These are phyloP conservation scores for Dreissena rostriformis DNA, from an alignment of 1,140 invertebrate genomes.

Conservation along the genomic window DNA sequence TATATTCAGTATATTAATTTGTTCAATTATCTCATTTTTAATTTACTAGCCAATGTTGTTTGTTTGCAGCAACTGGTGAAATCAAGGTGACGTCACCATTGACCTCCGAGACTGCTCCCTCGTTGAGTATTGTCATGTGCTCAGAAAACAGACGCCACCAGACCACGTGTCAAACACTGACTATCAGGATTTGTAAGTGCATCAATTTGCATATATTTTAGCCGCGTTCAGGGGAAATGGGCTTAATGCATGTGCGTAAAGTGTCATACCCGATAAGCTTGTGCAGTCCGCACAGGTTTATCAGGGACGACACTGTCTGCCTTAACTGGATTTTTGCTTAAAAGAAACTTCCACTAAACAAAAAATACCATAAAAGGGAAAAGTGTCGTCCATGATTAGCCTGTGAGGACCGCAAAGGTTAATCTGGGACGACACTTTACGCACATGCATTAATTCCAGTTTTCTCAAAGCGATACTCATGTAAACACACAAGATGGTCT, in stretches of 20 bases:
- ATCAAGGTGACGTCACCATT: background rate
- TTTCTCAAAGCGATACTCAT: too few species aligned
- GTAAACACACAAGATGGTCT: too few species aligned
- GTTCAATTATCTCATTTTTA: too few species aligned
- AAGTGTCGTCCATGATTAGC: too few species aligned
- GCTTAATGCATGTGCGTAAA: background rate
- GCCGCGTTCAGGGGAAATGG: background rate
- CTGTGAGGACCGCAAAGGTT: too few species aligned
- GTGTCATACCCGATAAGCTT: background rate
- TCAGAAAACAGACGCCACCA: background rate
- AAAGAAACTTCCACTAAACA: background rate
- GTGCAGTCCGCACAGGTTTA: background rate
- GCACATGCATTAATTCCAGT: too few species aligned
- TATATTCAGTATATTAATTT: too few species aligned
- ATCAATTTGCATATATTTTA: background rate
- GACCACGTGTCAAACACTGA: background rate
- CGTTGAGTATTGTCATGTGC: background rate
- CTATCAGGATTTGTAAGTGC: background rate
- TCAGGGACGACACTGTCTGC: background rate
- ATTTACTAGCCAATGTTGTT: background rate
- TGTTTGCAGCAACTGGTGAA: background rate
- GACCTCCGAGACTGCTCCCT: background rate
- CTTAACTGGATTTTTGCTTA: background rate
- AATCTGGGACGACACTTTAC: too few species aligned
- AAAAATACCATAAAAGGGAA: background rate